Conservation (phyloP, 2,113 vertebrate species). For the Rhabdornis inornatus region DNA sequence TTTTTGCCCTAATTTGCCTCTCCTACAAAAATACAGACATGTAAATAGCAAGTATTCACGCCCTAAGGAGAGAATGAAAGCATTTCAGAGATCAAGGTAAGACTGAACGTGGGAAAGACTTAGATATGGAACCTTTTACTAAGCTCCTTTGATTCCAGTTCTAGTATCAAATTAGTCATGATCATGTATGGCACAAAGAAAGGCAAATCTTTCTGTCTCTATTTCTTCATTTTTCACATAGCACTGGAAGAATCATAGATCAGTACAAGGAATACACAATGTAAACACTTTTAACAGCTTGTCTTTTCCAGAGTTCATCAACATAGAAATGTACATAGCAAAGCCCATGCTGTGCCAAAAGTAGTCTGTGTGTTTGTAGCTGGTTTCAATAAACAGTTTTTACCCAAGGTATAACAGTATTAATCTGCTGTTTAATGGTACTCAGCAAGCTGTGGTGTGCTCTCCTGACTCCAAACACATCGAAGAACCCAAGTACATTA, state of each 20-base stretch:
- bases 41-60: slow-evolving; percentile 9
- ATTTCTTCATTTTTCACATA: neutral
- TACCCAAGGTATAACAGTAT: neutral
- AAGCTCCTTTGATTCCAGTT: neutral
- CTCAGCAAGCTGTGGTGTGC: neutral
- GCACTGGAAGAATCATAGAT: neutral
- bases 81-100: slow-evolving; percentile 39
- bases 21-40: neutral
- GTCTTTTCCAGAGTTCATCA: neutral
- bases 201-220: neutral
- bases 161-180: neutral
- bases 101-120: slow-evolving; percentile 26
- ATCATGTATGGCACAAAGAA: neutral
- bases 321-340: neutral
- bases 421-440: neutral
- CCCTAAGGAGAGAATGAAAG: slow-evolving; percentile 14
- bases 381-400: neutral
- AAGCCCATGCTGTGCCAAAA: neutral
- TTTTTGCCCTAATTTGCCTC: neutral
- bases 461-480: neutral
- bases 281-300: neutral
- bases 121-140: neutral
- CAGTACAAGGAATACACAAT: neutral
- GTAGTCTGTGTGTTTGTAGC: neutral
- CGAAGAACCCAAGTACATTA: neutral